Evolutionary conservation across 1,140 invertebrate genomes (phyloP).

Genomic region (Drosophila saltans): DNA sequence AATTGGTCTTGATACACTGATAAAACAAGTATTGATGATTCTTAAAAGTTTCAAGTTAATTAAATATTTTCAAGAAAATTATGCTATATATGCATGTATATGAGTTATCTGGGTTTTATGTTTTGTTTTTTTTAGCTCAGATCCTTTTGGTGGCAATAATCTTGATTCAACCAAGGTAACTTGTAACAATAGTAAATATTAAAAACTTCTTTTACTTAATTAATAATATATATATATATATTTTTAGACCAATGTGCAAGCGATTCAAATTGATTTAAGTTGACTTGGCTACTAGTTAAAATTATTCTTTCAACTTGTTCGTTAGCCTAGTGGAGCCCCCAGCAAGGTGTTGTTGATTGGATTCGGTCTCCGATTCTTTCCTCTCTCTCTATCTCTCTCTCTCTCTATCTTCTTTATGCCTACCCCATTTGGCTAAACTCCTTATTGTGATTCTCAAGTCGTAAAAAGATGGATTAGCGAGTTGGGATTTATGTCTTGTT

Average conservation of each 20-base stretch:
- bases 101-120: too few relatives aligned
- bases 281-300: slow-evolving; percentile 56
- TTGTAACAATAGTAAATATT: too few relatives aligned
- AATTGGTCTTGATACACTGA: neutral
- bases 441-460: slow-evolving; percentile 77
- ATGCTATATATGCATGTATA: too few relatives aligned
- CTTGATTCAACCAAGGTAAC: too few relatives aligned
- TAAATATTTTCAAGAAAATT: too few relatives aligned
- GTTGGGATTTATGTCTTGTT: slow-evolving; percentile 78
- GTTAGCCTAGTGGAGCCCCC: slow-evolving; percentile 42
- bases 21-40: too few relatives aligned
- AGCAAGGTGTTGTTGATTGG: slow-evolving; percentile 63
- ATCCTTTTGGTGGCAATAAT: too few relatives aligned
- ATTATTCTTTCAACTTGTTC: slow-evolving; percentile 63
- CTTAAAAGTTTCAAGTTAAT: too few relatives aligned
- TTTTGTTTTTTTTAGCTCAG: too few relatives aligned
- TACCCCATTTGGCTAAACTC: slow-evolving; percentile 61
- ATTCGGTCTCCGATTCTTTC: slow-evolving; percentile 20
- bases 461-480: slow-evolving; percentile 79
- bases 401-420: neutral
- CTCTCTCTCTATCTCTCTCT: slow-evolving; percentile 38
- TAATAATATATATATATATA: too few relatives aligned
- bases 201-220: too few relatives aligned
- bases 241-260: neutral
- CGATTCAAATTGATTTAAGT: slow-evolving; percentile 49